These are phyloP conservation scores for Aricia agestis DNA, from an alignment of 1,140 invertebrate species.

Conservation along the genomic window DNA sequence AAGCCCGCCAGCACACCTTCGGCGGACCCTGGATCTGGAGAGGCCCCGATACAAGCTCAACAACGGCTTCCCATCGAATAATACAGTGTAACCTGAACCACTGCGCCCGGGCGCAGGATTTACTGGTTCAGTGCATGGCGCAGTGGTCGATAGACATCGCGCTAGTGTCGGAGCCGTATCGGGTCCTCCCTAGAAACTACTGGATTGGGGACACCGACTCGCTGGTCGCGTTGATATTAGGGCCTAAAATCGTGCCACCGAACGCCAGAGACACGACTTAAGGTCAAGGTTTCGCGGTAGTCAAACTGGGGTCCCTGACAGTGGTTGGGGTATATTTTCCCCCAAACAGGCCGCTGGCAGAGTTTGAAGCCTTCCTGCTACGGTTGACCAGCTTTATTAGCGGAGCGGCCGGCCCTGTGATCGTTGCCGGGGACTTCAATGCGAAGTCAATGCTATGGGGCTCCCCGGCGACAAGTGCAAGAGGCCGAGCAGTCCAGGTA, in stretches of 20 bases:
- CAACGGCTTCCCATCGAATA: not conserved
- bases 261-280: not conserved
- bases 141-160: no score
- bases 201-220: no score
- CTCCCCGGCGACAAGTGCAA: not conserved
- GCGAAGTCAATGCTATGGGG: slow-evolving; percentile 16
- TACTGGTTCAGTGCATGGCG: no score
- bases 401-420: not conserved
- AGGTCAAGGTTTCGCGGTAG: not conserved
- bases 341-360: not conserved
- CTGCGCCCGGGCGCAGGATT: no score
- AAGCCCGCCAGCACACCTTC: not conserved
- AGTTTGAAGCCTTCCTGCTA: not conserved
- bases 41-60: not conserved
- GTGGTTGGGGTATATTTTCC: slow-evolving; percentile 8
- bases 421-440: slow-evolving; percentile 1
- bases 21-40: not conserved
- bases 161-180: no score
- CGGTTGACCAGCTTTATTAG: not conserved
- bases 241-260: not conserved
- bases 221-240: no score
- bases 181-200: no score
- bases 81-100: not conserved
- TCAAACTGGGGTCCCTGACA: not conserved
- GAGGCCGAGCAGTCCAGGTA: not conserved